These are phyloP conservation scores for Dipodomys spectabilis DNA, from an alignment of 2,113 vertebrate species.

Conservation along the genomic window DNA sequence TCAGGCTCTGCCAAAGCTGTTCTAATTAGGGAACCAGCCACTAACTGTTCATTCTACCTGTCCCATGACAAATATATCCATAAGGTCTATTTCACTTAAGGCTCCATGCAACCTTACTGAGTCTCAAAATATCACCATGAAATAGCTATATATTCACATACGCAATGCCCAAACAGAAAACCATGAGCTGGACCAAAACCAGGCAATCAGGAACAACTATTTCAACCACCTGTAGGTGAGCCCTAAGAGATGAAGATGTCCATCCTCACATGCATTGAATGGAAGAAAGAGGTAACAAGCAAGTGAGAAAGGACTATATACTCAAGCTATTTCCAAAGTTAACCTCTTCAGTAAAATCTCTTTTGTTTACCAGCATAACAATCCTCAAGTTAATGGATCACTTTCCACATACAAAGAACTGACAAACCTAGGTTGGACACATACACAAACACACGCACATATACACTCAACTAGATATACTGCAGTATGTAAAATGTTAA, in stretches of 20 bases:
- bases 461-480: not conserved
- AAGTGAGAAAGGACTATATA: not conserved
- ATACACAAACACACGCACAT: not conserved
- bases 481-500: too few relatives aligned
- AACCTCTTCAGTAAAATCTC: not conserved
- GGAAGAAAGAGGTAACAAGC: not conserved
- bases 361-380: not conserved
- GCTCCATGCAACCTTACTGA: not conserved
- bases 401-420: not conserved
- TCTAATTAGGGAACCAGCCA: not conserved
- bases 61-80: not conserved
- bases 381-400: not conserved
- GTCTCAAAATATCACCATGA: not conserved
- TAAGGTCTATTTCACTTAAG: not conserved
- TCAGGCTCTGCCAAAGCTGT: not conserved
- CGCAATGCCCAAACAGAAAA: not conserved
- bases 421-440: not conserved
- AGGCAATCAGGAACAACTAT: not conserved
- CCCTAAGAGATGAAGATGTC: too few relatives aligned
- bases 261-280: too few relatives aligned
- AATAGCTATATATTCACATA: not conserved
- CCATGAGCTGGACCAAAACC: not conserved
- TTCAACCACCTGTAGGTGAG: not conserved
- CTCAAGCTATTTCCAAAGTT: slow-evolving; percentile 26
- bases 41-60: not conserved